Base-by-base conservation (phyloP, 2,113 vertebrate species). In the Camarhynchus parvulus region DNA sequence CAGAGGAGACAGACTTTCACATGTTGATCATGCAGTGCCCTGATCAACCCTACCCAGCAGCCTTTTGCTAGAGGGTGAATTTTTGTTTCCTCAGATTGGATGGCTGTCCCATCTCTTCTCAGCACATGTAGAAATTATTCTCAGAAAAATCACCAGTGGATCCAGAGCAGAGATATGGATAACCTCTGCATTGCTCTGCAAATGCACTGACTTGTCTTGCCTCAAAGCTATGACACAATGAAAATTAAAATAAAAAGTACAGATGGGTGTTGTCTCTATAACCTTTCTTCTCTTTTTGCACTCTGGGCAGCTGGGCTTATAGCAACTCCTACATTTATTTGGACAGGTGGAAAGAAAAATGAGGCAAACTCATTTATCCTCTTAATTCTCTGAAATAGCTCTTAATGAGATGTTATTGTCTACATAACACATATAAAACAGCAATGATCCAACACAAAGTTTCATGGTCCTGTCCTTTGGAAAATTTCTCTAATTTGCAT, bases 351-450 rank as follows among this genome's bases (percentile, higher is more conserved):
- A 75, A 89, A 87, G 23, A 69, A 87, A 87, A 72, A 41, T 1
- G 23, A 25, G n/a, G 42, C 28, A 82, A 81, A 87, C 22, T 83
- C 33, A 89, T 72, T 92, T 30, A 87, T 3, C 5, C 20, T 74
- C 47, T 82, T 91, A 82, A 69, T 85, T 76, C 62, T 83, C 37
- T 76, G 49, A 87, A 92, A 83, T 22, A 94, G 24, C 46, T 84
- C 31, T 89, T 82, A 87, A 82, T 67, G n/a, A 79, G 50, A 47
- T 82, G 27, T 53, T 84, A 41, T n/a, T 68, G 49, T 89, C 79
- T 82, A 52, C 37, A 53, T 4, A 64, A 66, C 49, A 53, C n/a
- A 66, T n/a, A 72, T 25, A 55, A 74, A 93, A 19, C 28, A 75
- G n/a, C 80, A 95, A 7, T 7, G 13, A 78, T 46, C 58, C 77